Evolutionary conservation across 2,113 vertebrate species (phyloP), one percentile per base, ranked within the genome.

Genomic region (Elachura formosa): DNA sequence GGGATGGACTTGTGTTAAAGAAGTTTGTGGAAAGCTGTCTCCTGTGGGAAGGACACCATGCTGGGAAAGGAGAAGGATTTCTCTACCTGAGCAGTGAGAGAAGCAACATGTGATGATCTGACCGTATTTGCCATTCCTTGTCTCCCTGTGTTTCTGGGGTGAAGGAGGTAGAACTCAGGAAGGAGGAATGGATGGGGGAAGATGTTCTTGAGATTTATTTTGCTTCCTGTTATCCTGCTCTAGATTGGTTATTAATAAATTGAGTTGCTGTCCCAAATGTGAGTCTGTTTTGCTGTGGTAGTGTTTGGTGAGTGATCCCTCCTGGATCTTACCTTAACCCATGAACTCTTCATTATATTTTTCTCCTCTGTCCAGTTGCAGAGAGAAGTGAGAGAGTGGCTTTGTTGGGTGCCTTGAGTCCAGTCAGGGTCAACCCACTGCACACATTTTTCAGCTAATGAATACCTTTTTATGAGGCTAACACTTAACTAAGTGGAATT

Each of bases 21-120:
- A 85, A 43, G 25, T 58, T 34, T 31, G 13, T 58, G 43, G 13
- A 58, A 11, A 75, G 23, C 34, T 41, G 1, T 67, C 13, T 49
- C 43, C 4, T 31, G 9, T 51, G 33, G 17, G 21, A 76, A 45
- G 26, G 36, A 36, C 17, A 7, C 14, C 26, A 36, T 0, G 0
- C 36, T 67, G 45, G 21, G 59, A 22, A 58, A 43, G 6, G 14
- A 21, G 33, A 59, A 74, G 34, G 22, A 58, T 45, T 51, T 2
- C 25, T 67, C 33, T 85, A 9, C 26, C 36, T 51, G 45, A 85
- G 62, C 51, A 66, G 51, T 1, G 0, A 45, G 10, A 58, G 51
- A 25, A 75, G 17, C 21, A 66, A 8, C 0, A 0, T 75, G 31
- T 51, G 59, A 34, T 74, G 62, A 51, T 14, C 28, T 59, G 45